Evolutionary conservation across 1,140 invertebrate genomes (phyloP), one percentile per base, ranked within the genome.

Genomic region (Bilobella aurantiaca): DNA sequence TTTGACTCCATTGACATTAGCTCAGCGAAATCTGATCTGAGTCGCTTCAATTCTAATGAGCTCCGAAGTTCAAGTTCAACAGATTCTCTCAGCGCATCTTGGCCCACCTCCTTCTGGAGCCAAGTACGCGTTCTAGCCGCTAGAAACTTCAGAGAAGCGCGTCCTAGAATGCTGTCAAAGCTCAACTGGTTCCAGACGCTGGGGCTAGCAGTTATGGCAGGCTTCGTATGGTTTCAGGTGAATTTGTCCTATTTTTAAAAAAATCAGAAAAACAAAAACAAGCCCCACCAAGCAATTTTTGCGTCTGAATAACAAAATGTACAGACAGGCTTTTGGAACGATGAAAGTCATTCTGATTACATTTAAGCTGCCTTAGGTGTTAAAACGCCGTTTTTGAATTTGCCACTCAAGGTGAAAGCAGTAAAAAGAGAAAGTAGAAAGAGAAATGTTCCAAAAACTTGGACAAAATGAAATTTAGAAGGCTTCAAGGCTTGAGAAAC

Each of bases 161-260:
- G 84, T 68, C 85, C 86, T 1, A 78, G 87, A 49, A 90, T 92
- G 84, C 76, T 91, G 23, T 90, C 87, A 32, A 87, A 86, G 74
- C 76, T 91, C 37, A 90, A 91, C 75, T 88, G 89, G 84, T 79
- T 90, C 31, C 89, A 91, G 77, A 90, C 88, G 1, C 80, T 88
- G 49, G 84, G 84, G 1, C 76, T 91, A 57, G 87, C 85, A 0
- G 69, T 89, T 47, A 80, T 91, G 75, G 85, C 87, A 1, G 88
- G 89, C 5, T 80, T 89, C 3, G 79, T 91, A 16, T 91, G 89
- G 89, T 88, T 89, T 71, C 84, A 89, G 74, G 77, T 90, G 27
- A 63, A 56, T 14, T n/a, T n/a, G n/a, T 3, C 21, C 37, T 49
- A 60, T 28, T 60, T 29, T 18, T 29, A 31, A 29, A 29, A 60